Percentiles rank a stretch among this genome's conserved stretches.
These are phyloP conservation scores for Ceyx margarethae DNA, from an alignment of 2,113 vertebrate species.

Conservation along the genomic window DNA sequence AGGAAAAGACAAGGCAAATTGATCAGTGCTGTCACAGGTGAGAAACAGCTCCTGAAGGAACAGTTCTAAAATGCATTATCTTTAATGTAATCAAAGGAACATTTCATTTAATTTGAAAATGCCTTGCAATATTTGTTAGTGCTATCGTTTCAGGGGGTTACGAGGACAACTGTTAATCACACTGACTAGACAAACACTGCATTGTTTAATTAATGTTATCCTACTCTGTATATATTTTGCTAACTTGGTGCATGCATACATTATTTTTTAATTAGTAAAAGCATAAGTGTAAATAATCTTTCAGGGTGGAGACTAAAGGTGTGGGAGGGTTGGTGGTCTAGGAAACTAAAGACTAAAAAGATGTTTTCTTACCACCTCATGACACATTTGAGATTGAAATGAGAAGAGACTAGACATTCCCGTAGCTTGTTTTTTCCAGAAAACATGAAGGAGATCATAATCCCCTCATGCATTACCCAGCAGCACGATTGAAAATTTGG, in stretches of 20 bases:
- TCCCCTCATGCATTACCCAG: not conserved
- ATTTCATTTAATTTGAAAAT: slow-evolving; percentile 39
- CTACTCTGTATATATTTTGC: not conserved
- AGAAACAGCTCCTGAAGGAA: slow-evolving; percentile 44
- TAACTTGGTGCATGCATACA: not conserved
- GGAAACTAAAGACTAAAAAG: not conserved
- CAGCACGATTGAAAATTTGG: not conserved
- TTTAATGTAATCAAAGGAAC: slow-evolving; percentile 50
- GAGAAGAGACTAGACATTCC: not conserved
- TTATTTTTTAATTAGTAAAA: not conserved
- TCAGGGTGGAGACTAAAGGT: not conserved
- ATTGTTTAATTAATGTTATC: slow-evolving; percentile 9
- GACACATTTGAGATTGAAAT: not conserved
- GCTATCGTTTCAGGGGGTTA: not conserved
- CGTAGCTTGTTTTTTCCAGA: not conserved
- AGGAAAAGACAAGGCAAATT: slow-evolving; percentile 44
- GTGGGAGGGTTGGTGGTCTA: not conserved
- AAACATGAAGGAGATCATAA: not conserved
- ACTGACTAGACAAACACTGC: not conserved
- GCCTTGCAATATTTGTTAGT: slow-evolving; percentile 21
- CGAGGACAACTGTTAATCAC: slow-evolving; percentile 26
- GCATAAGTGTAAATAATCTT: not conserved
- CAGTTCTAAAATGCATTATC: slow-evolving; percentile 45
- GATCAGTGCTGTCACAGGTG: slow-evolving; percentile 19
- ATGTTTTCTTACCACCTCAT: not conserved